Conservation (phyloP, 2,797 vertebrate genomes). For the Phylloscopus collybita region DNA sequence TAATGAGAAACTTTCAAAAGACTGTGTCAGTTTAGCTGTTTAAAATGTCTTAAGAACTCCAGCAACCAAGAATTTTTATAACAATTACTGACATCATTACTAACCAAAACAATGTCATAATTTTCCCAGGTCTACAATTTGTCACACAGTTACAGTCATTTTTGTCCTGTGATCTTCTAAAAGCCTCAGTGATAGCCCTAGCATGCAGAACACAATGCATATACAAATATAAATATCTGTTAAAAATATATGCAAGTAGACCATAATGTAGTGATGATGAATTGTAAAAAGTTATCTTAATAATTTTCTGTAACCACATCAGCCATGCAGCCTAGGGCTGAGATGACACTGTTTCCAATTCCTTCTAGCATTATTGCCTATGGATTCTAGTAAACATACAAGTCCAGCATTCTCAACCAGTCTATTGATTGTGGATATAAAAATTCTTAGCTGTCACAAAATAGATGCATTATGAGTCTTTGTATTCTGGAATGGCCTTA, state of each 20-base stretch:
- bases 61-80: neutral
- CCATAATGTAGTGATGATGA: rapidly evolving
- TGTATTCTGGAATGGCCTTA: neutral
- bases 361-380: neutral
- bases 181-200: neutral
- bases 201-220: neutral
- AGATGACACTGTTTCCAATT: neutral
- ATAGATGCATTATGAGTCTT: neutral
- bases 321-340: neutral
- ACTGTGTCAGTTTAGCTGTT: neutral
- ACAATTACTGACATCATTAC: neutral
- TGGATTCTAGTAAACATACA: neutral
- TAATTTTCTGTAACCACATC: neutral
- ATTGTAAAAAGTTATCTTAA: neutral
- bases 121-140: neutral
- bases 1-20: neutral
- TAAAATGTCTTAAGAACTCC: neutral
- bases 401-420: neutral
- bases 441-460: neutral
- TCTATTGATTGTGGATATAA: neutral
- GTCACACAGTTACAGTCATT: neutral
- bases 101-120: neutral
- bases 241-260: neutral
- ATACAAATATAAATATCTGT: neutral
- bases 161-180: neutral